Percentiles rank a stretch among this genome's conserved stretches.
Evolutionary conservation across 2,113 vertebrate genomes (phyloP).

Genomic region (Pristiophorus japonicus): DNA sequence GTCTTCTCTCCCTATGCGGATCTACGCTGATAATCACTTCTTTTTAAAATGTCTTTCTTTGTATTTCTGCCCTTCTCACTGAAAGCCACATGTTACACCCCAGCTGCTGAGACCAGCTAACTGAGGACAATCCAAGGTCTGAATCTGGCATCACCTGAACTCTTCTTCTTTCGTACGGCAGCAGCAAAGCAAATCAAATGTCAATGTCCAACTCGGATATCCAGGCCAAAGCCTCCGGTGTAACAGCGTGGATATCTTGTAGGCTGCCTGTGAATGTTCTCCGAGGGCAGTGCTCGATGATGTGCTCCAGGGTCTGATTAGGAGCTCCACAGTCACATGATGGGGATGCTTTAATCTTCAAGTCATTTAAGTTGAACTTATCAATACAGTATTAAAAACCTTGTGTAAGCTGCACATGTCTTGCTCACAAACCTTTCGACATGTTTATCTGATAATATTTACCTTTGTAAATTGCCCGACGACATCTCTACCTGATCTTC

Average conservation of each 20-base stretch:
- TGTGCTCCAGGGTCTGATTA: no score
- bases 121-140: neutral
- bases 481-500: no score
- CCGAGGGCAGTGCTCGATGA: no score
- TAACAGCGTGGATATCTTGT: no score
- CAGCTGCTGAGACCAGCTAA: neutral
- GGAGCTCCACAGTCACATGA: no score
- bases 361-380: neutral
- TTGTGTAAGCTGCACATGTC: no score
- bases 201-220: no score
- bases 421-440: neutral
- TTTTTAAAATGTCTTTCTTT: neutral
- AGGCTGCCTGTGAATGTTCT: no score
- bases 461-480: neutral
- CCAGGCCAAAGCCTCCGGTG: no score
- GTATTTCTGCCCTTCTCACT: neutral
- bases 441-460: neutral
- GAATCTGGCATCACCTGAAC: neutral
- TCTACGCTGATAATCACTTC: neutral
- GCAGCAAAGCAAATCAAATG: no score
- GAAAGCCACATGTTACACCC: neutral
- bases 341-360: no score
- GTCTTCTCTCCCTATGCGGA: neutral
- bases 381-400: neutral
- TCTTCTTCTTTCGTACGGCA: no score